A percentile compares a stretch with the other conserved stretches of the same genome.
Evolutionary conservation across 2,888 invertebrate species (phyloP).

Genomic region (Amphipoea lucens): DNA sequence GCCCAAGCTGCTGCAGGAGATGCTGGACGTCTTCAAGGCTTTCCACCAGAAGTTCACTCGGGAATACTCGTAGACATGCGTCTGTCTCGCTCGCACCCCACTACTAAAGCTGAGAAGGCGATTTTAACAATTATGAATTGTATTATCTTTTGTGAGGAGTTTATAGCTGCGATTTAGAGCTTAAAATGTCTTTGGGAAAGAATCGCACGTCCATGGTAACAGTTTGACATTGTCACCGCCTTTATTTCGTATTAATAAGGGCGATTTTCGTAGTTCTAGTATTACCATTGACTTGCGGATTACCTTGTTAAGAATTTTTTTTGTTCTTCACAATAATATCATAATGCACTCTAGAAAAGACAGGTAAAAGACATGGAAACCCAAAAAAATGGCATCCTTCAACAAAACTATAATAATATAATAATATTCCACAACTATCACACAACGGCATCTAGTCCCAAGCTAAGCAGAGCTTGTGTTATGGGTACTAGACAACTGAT

Average conservation of each 20-base stretch:
- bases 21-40: slow-evolving; percentile 95
- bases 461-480: no score
- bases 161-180: slow-evolving; percentile 32
- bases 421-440: no score
- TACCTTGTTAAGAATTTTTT: not conserved
- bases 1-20: slow-evolving; percentile 93
- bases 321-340: not conserved
- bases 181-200: not conserved
- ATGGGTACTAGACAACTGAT: no score
- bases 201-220: not conserved
- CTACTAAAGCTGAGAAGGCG: not conserved
- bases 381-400: not conserved
- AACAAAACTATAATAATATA: not conserved
- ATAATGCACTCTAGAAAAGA: slow-evolving; percentile 9
- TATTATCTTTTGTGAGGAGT: no score
- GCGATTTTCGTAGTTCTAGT: not conserved
- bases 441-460: no score
- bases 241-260: slow-evolving; percentile 5
- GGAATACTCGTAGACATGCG: slow-evolving; percentile 72
- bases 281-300: not conserved
- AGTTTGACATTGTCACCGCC: not conserved
- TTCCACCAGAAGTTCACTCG: slow-evolving; percentile 95
- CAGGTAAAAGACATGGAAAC: not conserved
- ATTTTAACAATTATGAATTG: not conserved
- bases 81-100: not conserved